Base-by-base conservation (phyloP, 2,797 vertebrate species). In the Danio kyathit region DNA sequence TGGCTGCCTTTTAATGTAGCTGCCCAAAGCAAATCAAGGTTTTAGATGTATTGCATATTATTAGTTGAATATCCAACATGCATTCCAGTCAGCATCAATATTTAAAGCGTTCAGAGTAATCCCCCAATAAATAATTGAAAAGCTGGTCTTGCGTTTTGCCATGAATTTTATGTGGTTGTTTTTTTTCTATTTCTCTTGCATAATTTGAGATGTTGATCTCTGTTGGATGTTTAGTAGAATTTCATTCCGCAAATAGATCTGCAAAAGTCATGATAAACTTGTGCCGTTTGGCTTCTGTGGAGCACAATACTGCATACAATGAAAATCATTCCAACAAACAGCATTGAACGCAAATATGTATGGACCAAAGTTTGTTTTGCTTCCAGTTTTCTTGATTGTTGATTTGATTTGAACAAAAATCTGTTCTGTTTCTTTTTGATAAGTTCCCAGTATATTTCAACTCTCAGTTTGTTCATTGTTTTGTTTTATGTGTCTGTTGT, bases 1-100 rank as follows among this genome's bases (percentile, higher is more conserved):
- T 88, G 79, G 60, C 76, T 84, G 84, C 76, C 83, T 89, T 74
- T 52, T 81, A 87, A 87, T 82, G 84, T 86, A 85, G 90, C 90
- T 87, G 86, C 88, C 82, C 87, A 86, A 77, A 88, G 86, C 64
- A 66, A 81, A 56, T 64, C 74, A 73, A 17, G 16, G 74, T 16
- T 72, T 48, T 61, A 41, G 52, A n/a, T 12, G 51, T 13, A 63
- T 71, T 19, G 61, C 46, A 43, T 81, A 57, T 73, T 75, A 74
- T 73, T 66, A 77, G 12, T 41, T 48, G 41, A 74, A 65, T 29
- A 61, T 64, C 9, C 29, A 61, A 54, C 59, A 44, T 6, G 16
- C 17, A 48, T 71, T 52, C 12, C 65, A 75, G 48, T 63, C 52
- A 46, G 21, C 74, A 81, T 67, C 19, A 67, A 77, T 81, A 66